Evolutionary conservation across 2,113 vertebrate genomes (phyloP), one percentile per base, ranked within the genome.

Genomic region (Oncorhynchus nerka): DNA sequence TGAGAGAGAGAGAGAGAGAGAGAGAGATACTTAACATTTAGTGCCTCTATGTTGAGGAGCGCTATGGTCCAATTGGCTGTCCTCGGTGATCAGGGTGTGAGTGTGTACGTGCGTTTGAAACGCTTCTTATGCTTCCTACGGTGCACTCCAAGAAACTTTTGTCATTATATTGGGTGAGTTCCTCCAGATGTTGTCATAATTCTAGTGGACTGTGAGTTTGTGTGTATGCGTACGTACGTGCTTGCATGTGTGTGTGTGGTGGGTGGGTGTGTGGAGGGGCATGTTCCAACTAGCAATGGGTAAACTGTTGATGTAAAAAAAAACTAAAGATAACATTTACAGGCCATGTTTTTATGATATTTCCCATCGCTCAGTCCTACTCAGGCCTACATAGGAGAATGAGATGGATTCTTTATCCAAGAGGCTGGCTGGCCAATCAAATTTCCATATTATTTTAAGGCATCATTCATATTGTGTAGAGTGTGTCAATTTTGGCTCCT

Each of bases 281-380:
- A 71, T 89, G 85, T 89, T 89, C 85, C 85, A 91, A 92, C 91
- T 92, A 90, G 87, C 87, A 82, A 89, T 86, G 86, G 86, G 86
- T 90, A 92, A 92, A 92, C 89, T 92, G 90, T 92, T 92, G 86
- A 90, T 90, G 88, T 91, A 88, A 90, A 91, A 89, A 28, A 86
- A 85, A 88, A 91, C 88, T 88, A 89, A 91, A 92, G 88, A 79
- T 90, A 92, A 92, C 91, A 90, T 90, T 91, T 87, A 92, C 89
- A 88, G 88, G 82, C 88, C 74, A 12, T 75, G 83, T 85, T 5
- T 34, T 6, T 7, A 34, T 34, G 15, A 51, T 51, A 15, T 51
- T 51, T 51, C 4, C 15, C 4, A 51, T 15, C 15, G 15, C 49
- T 49, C 48, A 49, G 13, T 9, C 11, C 48, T 49, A 49, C 48